phyloP scores from a whole-genome alignment of 2,888 invertebrate genomes.

The Cynaeus angustus region DNA sequence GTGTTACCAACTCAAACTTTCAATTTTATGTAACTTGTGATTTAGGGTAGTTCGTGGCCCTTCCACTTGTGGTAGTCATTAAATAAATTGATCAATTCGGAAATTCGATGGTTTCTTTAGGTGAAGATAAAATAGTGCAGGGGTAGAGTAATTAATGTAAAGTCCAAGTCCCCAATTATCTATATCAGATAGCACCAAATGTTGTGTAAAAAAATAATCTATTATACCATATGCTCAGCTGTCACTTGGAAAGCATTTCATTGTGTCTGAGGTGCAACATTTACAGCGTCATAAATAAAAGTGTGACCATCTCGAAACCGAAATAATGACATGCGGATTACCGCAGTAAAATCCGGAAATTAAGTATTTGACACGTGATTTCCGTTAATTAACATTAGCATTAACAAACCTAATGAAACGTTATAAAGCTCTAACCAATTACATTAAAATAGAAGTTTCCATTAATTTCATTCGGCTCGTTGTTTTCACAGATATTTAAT shows the following conservation, averaged over 20 bases:
- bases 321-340: conserved; percentile 7
- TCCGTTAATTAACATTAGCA: conserved; percentile 47
- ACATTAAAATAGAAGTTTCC: conserved; percentile 57
- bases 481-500: conserved; percentile 60
- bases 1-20: no score
- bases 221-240: conserved; percentile 58
- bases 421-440: conserved; percentile 53
- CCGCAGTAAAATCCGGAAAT: conserved; percentile 9
- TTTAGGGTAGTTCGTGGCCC: no score
- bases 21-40: no score
- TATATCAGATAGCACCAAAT: conserved; percentile 66
- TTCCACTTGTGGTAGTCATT: no score
- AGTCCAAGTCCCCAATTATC: conserved; percentile 64
- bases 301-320: conserved; percentile 17
- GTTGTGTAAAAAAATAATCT: conserved; percentile 61
- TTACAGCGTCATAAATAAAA: conserved; percentile 44
- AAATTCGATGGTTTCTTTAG: conserved; percentile 20
- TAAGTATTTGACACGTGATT: conserved; percentile 31
- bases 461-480: conserved; percentile 55
- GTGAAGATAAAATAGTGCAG: conserved; percentile 58
- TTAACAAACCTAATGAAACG: conserved; percentile 52
- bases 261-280: conserved; percentile 51
- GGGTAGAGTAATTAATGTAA: conserved; percentile 64
- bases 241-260: conserved; percentile 51
- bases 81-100: conserved; percentile 25